These are phyloP conservation scores for Pollenia angustigena DNA, from an alignment of 2,888 invertebrate species.

Conservation along the genomic window DNA sequence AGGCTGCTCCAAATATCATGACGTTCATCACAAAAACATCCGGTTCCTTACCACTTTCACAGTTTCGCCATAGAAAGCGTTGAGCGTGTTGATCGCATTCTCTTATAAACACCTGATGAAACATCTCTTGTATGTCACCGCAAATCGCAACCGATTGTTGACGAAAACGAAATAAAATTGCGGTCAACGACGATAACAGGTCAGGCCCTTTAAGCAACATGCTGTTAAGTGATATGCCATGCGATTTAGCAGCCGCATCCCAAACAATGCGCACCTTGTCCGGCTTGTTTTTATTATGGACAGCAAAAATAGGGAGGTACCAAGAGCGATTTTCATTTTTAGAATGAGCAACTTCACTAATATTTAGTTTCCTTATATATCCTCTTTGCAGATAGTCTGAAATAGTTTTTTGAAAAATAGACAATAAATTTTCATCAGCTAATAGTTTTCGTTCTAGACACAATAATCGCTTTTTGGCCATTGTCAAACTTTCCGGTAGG, in stretches of 20 bases:
- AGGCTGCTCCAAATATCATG: neutral
- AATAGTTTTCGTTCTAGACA: slow-evolving; percentile 11
- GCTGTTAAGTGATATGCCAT: slow-evolving; percentile 38
- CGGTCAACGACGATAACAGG: slow-evolving; percentile 23
- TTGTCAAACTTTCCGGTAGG: slow-evolving; percentile 20
- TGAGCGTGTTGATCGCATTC: slow-evolving; percentile 46
- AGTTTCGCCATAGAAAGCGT: slow-evolving; percentile 45
- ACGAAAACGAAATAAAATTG: slow-evolving; percentile 38
- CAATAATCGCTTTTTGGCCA: slow-evolving; percentile 39
- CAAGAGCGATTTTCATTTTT: slow-evolving; percentile 52
- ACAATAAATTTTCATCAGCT: neutral
- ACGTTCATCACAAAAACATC: slow-evolving; percentile 43
- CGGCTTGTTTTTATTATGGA: slow-evolving; percentile 67
- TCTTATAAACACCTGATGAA: slow-evolving; percentile 67
- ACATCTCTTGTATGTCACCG: slow-evolving; percentile 54
- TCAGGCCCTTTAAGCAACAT: slow-evolving; percentile 47
- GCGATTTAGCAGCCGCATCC: slow-evolving; percentile 48
- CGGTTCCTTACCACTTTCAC: slow-evolving; percentile 23
- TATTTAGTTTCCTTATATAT: no score
- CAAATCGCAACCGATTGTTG: slow-evolving; percentile 55
- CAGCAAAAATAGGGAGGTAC: slow-evolving; percentile 76
- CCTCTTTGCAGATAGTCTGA: no score
- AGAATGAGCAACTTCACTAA: no score
- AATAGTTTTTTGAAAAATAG: no score
- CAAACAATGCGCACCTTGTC: slow-evolving; percentile 44